Evolutionary conservation across 2,113 vertebrate species (phyloP), one percentile per base, ranked within the genome.

Genomic region (Bostrychus sinensis): DNA sequence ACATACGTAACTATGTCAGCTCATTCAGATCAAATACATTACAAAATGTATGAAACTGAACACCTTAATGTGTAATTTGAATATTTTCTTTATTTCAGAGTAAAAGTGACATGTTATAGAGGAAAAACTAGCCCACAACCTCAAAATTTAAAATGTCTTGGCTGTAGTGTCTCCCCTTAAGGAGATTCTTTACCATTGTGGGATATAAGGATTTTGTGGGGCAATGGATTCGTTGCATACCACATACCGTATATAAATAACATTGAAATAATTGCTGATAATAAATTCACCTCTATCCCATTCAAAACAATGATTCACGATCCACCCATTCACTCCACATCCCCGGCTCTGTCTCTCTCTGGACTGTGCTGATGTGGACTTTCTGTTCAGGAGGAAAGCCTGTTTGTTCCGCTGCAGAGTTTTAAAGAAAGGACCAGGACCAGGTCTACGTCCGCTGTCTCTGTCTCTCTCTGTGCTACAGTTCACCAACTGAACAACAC

Each of bases 321-420:
- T 66, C 62, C 17, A 53, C 37, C 62, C 73, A 59, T 82, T 86
- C 55, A 81, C 82, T n/a, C n/a, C n/a, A 71, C 84, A 87, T 69
- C 69, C 72, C 77, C 81, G 79, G 61, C 81, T 63, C 69, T 41
- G 61, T 62, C 76, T 75, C 75, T 67, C 75, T 82, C 85, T 74
- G 83, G 71, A 81, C 67, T 87, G 75, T 91, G 91, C 92, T 93
- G 91, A 93, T 90, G 90, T 75, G 73, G 86, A 64, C 64, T 90
- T 91, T 92, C 86, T 77, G 88, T 92, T 92, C 89, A 90, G 67
- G 66, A 85, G 87, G 74, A 91, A 91, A 92, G 85, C 92, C 90
- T 87, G 86, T 91, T 93, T 89, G 88, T 91, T 82, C 87, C 88
- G 88, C 90, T 91, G 69, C 74, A 86, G 91, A 91, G 89, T 88